Conservation (phyloP, 2,797 vertebrate genomes). For the Naso thynnoides region DNA sequence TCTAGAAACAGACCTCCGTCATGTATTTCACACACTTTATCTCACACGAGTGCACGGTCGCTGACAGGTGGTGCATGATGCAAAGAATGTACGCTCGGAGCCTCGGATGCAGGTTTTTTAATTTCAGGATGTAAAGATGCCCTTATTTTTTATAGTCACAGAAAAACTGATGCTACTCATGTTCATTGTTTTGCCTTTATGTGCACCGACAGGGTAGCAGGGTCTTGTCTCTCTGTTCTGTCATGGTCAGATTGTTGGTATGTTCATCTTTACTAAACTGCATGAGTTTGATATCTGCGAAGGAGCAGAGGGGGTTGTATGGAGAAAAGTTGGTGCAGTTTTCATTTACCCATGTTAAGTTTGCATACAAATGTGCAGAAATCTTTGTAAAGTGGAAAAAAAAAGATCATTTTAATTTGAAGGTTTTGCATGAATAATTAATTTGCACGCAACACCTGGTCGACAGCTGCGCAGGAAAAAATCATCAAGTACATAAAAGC, state of each 20-base stretch:
- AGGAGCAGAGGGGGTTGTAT: slow-evolving; percentile 24
- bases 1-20: slow-evolving; percentile 63
- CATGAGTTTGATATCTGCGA: slow-evolving; percentile 29
- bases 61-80: slow-evolving; percentile 50
- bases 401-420: background rate
- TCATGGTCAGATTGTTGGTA: background rate
- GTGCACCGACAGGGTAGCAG: slow-evolving; percentile 21
- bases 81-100: slow-evolving; percentile 70
- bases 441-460: background rate
- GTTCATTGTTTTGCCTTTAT: slow-evolving; percentile 54
- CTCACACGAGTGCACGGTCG: slow-evolving; percentile 34
- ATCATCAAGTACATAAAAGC: background rate
- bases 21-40: slow-evolving; percentile 26
- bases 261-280: slow-evolving; percentile 25
- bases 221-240: slow-evolving; percentile 68
- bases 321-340: slow-evolving; percentile 8
- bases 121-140: slow-evolving; percentile 33
- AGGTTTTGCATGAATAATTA: background rate
- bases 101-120: slow-evolving; percentile 55
- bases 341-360: background rate
- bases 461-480: background rate
- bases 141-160: slow-evolving; percentile 70
- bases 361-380: slow-evolving; percentile 2
- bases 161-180: slow-evolving; percentile 23
- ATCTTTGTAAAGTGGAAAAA: background rate